Base-by-base conservation (phyloP, 23 tunicate genomes). In the Oikopleura dioica region DNA sequence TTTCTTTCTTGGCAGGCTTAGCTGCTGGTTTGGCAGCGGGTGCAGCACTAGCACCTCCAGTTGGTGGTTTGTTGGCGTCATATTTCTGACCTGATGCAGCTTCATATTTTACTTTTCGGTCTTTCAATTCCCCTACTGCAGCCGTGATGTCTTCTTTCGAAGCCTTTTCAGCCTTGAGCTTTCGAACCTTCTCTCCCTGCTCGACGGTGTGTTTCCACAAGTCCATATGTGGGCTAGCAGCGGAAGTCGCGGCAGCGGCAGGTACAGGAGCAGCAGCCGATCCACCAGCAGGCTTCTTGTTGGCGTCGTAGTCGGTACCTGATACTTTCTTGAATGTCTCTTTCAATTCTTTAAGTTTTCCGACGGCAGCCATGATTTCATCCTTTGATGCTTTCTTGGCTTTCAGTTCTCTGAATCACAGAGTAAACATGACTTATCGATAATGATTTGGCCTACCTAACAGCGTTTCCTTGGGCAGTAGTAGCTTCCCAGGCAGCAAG, bases 121-220 rank as follows among this genome's bases (percentile, higher is more conserved):
- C 72, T 29, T 63, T 63, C n/a, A 63, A 63, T 63, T 63, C 30
- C 2, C 33, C 33, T 12, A 63, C 72, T 21, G 72, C 72, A 29
- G 72, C 72, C 72, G 30, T 63, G n/a, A 63, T 26, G 16, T 63
- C 72, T 2, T 63, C 72, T 78, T 94, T 92, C 4, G 67, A 84
- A 36, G 98, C 98, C 76, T 85, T 83, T 36, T 83, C 75, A 26
- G 88, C 16, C 75, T 94, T 94, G 59, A 94, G 69, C 69, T 86
- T 80, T 36, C 99, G 82, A 38, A 94, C 95, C 35, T 67, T 63
- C 36, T 37, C 35, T 1, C 99, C 99, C 68, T 86, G 95, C 0
- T 78, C 31, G 2, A 28, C n/a, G 16, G 72, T 26, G 2, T 23
- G 28, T 26, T 63, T 4, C 72, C 72, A 63, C 26, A 26, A 23